These are phyloP conservation scores for Sporophila hypoxantha DNA, from an alignment of 2,113 vertebrate species.

Conservation along the genomic window DNA sequence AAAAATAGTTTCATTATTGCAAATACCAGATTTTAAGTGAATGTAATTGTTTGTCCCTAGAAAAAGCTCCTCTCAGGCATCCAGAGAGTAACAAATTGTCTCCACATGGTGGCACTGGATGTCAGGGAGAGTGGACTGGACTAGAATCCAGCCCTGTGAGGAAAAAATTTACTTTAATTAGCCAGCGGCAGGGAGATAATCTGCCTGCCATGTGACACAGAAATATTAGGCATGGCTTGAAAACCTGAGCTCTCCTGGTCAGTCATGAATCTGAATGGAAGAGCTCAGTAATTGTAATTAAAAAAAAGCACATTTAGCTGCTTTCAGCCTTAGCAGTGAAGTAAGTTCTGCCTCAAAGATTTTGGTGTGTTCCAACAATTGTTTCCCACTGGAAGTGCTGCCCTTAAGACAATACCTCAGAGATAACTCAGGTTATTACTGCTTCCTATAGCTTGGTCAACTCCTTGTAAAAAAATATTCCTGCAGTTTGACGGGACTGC, in stretches of 20 bases:
- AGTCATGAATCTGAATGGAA: background rate
- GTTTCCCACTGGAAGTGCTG: background rate
- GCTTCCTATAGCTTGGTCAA: background rate
- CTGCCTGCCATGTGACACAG: background rate
- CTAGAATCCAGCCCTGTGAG: background rate
- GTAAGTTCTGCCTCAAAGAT: background rate
- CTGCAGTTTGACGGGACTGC: background rate
- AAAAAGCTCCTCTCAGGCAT: background rate
- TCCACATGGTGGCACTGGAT: conserved; percentile 24
- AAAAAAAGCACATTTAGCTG: background rate
- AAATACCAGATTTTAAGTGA: background rate
- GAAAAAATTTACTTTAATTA: background rate
- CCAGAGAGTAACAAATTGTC: background rate
- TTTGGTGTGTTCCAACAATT: background rate
- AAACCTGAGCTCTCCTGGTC: background rate
- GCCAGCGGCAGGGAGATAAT: background rate
- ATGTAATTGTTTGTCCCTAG: background rate
- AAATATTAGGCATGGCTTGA: background rate
- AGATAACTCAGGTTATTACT: background rate
- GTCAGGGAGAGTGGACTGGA: background rate
- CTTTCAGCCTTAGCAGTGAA: background rate
- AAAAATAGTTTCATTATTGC: background rate
- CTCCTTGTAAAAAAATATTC: background rate
- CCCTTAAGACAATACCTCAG: background rate
- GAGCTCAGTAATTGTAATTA: background rate